A percentile compares a stretch with the other conserved stretches of the same genome.
Conservation (phyloP, 2,113 vertebrate genomes). For the Nestor notabilis region DNA sequence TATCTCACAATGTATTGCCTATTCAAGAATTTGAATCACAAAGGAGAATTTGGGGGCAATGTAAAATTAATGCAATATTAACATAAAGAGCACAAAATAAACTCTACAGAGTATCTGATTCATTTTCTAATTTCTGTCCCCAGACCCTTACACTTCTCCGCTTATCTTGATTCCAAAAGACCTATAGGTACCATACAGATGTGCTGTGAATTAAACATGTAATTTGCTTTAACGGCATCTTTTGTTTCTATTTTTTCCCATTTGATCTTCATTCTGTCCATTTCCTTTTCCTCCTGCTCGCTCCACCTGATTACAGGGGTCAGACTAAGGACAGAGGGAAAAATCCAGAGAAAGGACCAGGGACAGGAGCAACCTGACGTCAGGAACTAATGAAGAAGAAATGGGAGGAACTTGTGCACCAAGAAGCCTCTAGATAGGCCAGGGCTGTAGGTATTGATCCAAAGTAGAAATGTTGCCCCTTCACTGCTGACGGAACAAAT, state of each 20-base stretch:
- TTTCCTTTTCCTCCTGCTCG: background rate
- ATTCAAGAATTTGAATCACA: background rate
- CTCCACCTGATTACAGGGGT: background rate
- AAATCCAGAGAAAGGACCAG: background rate
- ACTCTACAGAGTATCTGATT: background rate
- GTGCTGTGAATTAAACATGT: background rate
- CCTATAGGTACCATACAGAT: background rate
- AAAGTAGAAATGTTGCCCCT: background rate
- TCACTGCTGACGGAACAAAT: background rate
- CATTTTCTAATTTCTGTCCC: background rate
- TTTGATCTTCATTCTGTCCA: background rate
- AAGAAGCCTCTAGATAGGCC: background rate
- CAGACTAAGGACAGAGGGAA: background rate
- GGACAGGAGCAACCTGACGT: background rate
- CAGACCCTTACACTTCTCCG: background rate
- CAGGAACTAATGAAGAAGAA: background rate
- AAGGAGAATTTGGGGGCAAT: background rate
- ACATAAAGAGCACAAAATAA: background rate
- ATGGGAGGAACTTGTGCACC: rapidly evolving
- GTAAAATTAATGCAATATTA: background rate
- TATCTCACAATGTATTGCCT: background rate
- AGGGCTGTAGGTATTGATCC: background rate
- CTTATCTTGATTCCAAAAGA: background rate
- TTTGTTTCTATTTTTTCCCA: background rate
- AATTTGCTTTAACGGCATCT: background rate